Percentiles rank a stretch among this genome's conserved stretches.
These are phyloP conservation scores for Monochamus saltuarius DNA, from an alignment of 1,140 invertebrate species.

Conservation along the genomic window DNA sequence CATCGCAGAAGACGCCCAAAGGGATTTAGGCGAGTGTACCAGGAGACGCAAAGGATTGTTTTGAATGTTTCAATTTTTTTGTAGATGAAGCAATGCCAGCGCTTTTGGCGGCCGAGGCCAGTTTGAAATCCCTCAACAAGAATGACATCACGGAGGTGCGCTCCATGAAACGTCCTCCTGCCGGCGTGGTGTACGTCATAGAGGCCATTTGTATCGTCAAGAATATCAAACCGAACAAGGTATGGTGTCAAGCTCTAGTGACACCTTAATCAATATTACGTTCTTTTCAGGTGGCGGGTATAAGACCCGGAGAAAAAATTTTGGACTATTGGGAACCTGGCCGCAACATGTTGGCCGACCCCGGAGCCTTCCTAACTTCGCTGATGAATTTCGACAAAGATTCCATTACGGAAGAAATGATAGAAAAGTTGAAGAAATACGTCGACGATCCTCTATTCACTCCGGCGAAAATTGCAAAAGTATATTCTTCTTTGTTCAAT, in stretches of 20 bases:
- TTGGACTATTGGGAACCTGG: conserved; percentile 76
- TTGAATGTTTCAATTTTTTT: too few relatives aligned
- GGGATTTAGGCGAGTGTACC: conserved; percentile 62
- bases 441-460: conserved; percentile 66
- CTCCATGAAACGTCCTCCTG: conserved; percentile 65
- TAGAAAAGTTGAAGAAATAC: conserved; percentile 70
- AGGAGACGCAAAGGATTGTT: too few relatives aligned
- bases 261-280: not conserved
- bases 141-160: conserved; percentile 70
- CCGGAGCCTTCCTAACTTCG: conserved; percentile 69
- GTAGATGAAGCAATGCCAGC: conserved; percentile 71
- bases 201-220: conserved; percentile 78
- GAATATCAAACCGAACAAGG: conserved; percentile 67
- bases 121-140: conserved; percentile 72
- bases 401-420: conserved; percentile 69
- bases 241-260: conserved; percentile 30
- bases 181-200: conserved; percentile 67
- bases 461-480: conserved; percentile 65
- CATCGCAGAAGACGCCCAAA: conserved; percentile 72
- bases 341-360: conserved; percentile 69
- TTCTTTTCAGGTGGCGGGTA: conserved; percentile 51
- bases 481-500: conserved; percentile 30
- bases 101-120: conserved; percentile 69
- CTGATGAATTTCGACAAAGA: conserved; percentile 80
- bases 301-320: conserved; percentile 57